Evolutionary conservation across 2,113 vertebrate species (phyloP), one percentile per base, ranked within the genome.

Genomic region (Tupaia chinensis): DNA sequence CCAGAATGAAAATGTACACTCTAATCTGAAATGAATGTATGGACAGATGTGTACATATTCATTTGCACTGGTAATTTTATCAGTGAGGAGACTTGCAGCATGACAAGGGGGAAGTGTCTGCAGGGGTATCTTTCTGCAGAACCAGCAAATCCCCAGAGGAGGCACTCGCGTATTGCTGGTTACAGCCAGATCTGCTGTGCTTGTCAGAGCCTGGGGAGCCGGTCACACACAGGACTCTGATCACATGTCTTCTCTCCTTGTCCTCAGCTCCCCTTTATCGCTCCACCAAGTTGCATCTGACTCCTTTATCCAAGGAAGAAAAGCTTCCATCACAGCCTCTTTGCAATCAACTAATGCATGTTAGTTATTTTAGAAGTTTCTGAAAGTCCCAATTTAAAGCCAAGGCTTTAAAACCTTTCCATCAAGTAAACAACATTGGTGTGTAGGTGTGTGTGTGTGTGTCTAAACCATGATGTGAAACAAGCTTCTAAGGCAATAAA

Each of bases 131-230:
- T 93, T 76, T 97, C 97, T 99, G 98, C 98, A 99, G 97, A 98
- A 93, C 97, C 85, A 11, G 88, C 93, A 93, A 91, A 98, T 97
- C 97, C 98, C 98, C 98, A 98, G 97, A 97, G 98, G 98, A 98
- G 98, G 98, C 98, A 98, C 97, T 98, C 96, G 95, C 97, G 98
- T 79, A 98, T 95, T 94, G 96, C 97, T 88, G 80, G 97, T 97
- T 92, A 96, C 96, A 97, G 95, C 97, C 89, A 83, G 94, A 93
- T 84, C 68, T 34, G 56, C 82, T 95, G 93, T 95, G 96, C 97
- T 78, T 95, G 63, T 90, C 95, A 98, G 87, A 97, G 95, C 89
- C 78, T 5, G n/a, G 97, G 93, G 87, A 94, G 96, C 79, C 29
- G 92, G 88, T 89, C 97, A 97, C 85, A 95, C 87, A 53, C 92